Conservation (phyloP, 2,888 invertebrate species). For the Mylabris sibirica region DNA sequence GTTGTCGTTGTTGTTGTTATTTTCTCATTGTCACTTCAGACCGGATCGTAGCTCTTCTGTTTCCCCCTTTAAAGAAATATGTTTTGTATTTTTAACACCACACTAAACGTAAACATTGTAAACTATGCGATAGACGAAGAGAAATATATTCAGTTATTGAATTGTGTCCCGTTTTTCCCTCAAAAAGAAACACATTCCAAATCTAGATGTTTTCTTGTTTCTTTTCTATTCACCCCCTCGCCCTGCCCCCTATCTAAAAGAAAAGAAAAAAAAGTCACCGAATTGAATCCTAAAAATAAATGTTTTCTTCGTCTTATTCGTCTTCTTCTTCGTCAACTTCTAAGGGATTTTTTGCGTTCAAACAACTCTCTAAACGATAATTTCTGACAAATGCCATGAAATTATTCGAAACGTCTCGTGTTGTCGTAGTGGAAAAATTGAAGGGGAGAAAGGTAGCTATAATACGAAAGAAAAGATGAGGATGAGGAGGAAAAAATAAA, state of each 20-base stretch:
- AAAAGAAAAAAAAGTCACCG: not conserved
- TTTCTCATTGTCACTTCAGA: constrained; percentile 47
- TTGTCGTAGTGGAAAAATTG: not conserved
- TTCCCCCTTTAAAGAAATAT: constrained; percentile 35
- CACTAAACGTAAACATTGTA: constrained; percentile 32
- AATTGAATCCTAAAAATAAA: constrained; percentile 12
- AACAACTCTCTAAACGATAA: constrained; percentile 12
- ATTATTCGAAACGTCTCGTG: constrained; percentile 13
- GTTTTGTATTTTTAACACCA: constrained; percentile 46
- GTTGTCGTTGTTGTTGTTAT: constrained; percentile 26
- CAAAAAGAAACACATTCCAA: not conserved
- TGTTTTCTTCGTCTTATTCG: not conserved
- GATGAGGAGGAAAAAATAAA: constrained; percentile 7
- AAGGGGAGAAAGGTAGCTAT: not conserved
- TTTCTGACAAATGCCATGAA: constrained; percentile 14
- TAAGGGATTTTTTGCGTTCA: constrained; percentile 2
- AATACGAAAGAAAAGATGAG: not conserved
- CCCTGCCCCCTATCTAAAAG: no score
- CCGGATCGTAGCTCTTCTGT: constrained; percentile 49
- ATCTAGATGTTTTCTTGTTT: not conserved
- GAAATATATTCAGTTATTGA: not conserved
- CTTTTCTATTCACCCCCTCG: not conserved
- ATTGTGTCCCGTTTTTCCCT: constrained; percentile 2
- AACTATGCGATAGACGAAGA: not conserved
- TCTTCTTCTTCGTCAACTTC: not conserved